Conservation (phyloP, 2,113 vertebrate genomes). For the Orientallactaga bullata region DNA sequence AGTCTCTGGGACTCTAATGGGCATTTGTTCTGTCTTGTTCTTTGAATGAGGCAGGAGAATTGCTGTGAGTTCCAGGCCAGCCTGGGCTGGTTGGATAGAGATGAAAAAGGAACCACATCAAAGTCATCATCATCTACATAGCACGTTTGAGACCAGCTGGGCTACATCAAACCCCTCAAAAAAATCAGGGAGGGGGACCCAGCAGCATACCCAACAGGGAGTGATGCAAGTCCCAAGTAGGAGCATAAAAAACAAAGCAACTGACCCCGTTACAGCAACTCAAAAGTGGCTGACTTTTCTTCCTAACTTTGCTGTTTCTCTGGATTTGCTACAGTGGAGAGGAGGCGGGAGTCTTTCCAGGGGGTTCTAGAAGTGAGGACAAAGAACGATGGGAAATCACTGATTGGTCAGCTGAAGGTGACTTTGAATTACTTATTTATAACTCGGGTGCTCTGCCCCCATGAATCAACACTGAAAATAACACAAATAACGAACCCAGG, state of each 20-base stretch:
- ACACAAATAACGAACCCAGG: no score
- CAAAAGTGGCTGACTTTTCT: neutral
- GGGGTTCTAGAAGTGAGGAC: no score
- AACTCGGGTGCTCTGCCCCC: neutral
- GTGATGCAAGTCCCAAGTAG: neutral
- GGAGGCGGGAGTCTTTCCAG: accelerated
- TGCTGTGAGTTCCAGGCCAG: no score
- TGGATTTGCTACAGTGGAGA: neutral
- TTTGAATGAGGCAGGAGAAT: neutral
- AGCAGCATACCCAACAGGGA: accelerated
- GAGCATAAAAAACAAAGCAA: neutral
- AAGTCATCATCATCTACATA: no score
- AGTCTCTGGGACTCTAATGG: neutral
- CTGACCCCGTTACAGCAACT: neutral
- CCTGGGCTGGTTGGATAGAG: no score
- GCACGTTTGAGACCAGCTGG: no score
- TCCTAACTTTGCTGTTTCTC: neutral
- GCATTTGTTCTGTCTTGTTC: neutral
- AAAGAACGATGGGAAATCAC: neutral
- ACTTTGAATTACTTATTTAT: neutral
- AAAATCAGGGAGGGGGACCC: no score
- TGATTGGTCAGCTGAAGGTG: neutral
- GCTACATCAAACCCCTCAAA: no score
- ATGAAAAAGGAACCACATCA: neutral
- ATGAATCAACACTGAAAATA: neutral